phyloP scores from a whole-genome alignment of 2,888 invertebrate genomes.

The Keiferia lycopersicella region DNA sequence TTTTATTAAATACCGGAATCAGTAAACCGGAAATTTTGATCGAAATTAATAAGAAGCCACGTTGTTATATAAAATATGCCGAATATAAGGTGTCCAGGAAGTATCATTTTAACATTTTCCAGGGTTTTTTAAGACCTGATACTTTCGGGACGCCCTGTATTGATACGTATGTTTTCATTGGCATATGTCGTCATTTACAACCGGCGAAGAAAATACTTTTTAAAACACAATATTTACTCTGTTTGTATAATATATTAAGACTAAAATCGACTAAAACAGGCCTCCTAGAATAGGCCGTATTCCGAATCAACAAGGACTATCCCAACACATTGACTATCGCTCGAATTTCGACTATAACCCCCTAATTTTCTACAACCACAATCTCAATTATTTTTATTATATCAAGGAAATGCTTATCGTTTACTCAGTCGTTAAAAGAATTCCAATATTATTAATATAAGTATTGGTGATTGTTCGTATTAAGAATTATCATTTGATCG shows the following conservation, averaged over 20 bases:
- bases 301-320: conserved; percentile 29
- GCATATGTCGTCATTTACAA: neutral
- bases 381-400: conserved; percentile 36
- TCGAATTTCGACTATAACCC: conserved; percentile 40
- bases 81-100: no score
- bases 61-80: no score
- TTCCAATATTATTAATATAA: conserved; percentile 19
- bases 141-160: no score
- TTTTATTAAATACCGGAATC: no score
- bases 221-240: conserved; percentile 14
- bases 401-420: conserved; percentile 40
- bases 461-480: conserved; percentile 8
- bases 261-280: conserved; percentile 37
- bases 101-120: no score
- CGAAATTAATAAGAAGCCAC: no score
- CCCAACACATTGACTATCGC: conserved; percentile 43
- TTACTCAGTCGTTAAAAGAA: conserved; percentile 41
- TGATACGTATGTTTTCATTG: neutral
- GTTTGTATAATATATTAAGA: conserved; percentile 31
- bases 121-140: neutral
- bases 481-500: conserved; percentile 11
- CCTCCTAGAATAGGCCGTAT: conserved; percentile 33
- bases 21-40: no score
- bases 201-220: neutral
- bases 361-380: conserved; percentile 41